Percentiles rank a stretch among this genome's conserved stretches.
phyloP scores from a whole-genome alignment of 2,888 invertebrate genomes.

The Hirtodrosophila trivittata region DNA sequence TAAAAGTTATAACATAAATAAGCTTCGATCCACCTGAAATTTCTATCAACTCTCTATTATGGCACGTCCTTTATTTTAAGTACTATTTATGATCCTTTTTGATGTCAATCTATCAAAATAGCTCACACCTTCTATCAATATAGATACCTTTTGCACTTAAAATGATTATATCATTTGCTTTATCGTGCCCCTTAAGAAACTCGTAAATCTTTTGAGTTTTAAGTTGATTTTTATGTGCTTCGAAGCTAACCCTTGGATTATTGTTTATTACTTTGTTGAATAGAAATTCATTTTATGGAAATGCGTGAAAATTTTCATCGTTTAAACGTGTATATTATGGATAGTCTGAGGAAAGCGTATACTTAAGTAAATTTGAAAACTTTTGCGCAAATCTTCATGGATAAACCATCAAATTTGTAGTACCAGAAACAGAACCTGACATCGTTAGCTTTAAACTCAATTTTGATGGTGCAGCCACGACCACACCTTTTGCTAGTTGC shows the following conservation, averaged over 20 bases:
- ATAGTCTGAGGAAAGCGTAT: too few relatives aligned
- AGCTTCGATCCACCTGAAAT: too few relatives aligned
- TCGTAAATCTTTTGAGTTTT: not conserved
- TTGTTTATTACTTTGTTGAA: not conserved
- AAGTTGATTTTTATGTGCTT: not conserved
- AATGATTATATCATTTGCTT: not conserved
- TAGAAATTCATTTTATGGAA: not conserved
- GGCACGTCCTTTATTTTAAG: too few relatives aligned
- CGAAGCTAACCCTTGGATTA: not conserved
- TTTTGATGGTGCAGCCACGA: slow-evolving; percentile 30
- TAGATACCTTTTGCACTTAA: not conserved
- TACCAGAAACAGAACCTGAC: slow-evolving; percentile 13
- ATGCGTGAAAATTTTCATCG: not conserved
- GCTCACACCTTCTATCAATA: not conserved
- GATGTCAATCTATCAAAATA: not conserved
- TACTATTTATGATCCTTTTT: too few relatives aligned
- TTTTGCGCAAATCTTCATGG: slow-evolving; percentile 31
- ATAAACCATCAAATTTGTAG: slow-evolving; percentile 18
- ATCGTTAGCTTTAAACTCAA: slow-evolving; percentile 56
- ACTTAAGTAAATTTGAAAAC: slow-evolving; percentile 3
- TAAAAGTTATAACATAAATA: too few relatives aligned
- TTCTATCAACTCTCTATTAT: too few relatives aligned
- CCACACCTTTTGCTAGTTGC: slow-evolving; percentile 66
- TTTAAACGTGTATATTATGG: not conserved
- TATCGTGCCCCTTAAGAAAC: too few relatives aligned